Evolutionary conservation across 2,113 vertebrate species (phyloP).

Genomic region (Myodes glareolus): DNA sequence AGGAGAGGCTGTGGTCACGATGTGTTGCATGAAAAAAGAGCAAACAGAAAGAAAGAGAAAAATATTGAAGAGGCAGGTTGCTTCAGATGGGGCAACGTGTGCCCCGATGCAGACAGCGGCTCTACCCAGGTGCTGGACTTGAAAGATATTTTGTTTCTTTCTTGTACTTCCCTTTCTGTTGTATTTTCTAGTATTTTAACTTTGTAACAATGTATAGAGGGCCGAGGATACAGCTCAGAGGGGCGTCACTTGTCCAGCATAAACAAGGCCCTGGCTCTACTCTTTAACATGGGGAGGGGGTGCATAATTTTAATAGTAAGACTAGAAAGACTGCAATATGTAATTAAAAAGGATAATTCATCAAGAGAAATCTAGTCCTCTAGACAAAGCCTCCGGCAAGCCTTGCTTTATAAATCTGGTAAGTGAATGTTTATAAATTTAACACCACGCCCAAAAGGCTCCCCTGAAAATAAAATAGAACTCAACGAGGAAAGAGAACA

Average conservation of each 20-base stretch:
- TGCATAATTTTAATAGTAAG: conserved; percentile 15
- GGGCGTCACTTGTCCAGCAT: not conserved
- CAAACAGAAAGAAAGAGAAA: not conserved
- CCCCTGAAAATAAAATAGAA: not conserved
- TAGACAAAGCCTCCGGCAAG: not conserved
- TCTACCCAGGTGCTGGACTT: not conserved
- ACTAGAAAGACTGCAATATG: not conserved
- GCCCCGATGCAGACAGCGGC: not conserved
- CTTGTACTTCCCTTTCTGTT: not conserved
- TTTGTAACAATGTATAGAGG: not conserved
- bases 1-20: not conserved
- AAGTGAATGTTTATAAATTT: not conserved
- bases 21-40: not conserved
- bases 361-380: not conserved
- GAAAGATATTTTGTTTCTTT: not conserved
- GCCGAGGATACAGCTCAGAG: not conserved
- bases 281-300: not conserved
- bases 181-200: not conserved
- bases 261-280: not conserved
- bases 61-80: not conserved
- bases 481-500: not conserved
- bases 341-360: not conserved
- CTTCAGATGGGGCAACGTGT: not conserved
- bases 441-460: not conserved
- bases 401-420: not conserved